Evolutionary conservation across 2,113 vertebrate species (phyloP).

Genomic region (Pseudonaja textilis): DNA sequence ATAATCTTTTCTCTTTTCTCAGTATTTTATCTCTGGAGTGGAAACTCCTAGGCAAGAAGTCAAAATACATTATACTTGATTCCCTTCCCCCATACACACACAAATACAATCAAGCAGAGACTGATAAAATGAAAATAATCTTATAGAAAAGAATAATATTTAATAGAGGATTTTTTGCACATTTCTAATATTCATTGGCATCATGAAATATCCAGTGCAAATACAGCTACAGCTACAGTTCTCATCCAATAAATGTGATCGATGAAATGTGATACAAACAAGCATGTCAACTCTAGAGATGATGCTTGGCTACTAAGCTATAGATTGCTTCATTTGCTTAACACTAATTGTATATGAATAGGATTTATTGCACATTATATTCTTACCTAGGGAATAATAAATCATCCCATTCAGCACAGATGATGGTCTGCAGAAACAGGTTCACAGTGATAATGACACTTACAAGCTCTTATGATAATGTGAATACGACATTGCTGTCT

Average conservation of each 20-base stretch:
- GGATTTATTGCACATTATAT: background rate
- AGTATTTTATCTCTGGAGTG: rapidly evolving
- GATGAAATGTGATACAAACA: background rate
- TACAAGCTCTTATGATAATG: background rate
- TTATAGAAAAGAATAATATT: background rate
- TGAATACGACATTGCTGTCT: slow-evolving; percentile 2
- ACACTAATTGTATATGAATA: background rate
- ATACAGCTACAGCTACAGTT: background rate
- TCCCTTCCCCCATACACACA: background rate
- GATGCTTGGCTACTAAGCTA: background rate
- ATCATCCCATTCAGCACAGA: background rate
- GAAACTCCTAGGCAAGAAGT: background rate
- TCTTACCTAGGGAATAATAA: background rate
- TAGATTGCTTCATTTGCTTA: background rate
- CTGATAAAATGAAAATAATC: background rate
- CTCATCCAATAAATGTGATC: background rate
- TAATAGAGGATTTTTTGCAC: slow-evolving; percentile 36
- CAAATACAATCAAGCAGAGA: background rate
- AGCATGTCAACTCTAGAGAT: background rate
- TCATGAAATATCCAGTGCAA: background rate
- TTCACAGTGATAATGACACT: background rate
- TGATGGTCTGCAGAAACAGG: background rate
- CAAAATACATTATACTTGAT: background rate
- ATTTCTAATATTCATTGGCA: background rate
- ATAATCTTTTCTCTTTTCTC: background rate